Evolutionary conservation across 2,797 vertebrate species (phyloP), one percentile per base, ranked within the genome.

Genomic region (Clarias platycephalus): DNA sequence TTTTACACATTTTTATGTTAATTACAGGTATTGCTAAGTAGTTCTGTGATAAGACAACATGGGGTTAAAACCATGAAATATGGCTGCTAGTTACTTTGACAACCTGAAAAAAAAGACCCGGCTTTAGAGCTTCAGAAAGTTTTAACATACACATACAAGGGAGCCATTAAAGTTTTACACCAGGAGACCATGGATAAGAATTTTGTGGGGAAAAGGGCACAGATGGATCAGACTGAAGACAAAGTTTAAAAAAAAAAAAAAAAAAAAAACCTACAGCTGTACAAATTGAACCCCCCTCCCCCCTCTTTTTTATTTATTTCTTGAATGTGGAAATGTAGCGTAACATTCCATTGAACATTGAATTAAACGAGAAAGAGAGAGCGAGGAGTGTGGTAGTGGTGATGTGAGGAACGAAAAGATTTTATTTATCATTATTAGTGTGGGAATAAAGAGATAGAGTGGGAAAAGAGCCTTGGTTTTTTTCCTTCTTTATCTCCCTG

Each of bases 281-380:
- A 71, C 80, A 82, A 87, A 91, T 81, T 8, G 0, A 89, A 90
- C 89, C 92, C 91, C 93, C 91, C 90, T 64, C 80, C 66, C 75
- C 93, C 91, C 90, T 64, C 80, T 60, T 75, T 71, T 83, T 88
- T 88, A 91, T 93, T 94, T 95, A 93, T 94, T 94, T 95, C 93
- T 95, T 95, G 93, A 94, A 95, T 96, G 96, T 13, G 49, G 49
- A 53, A 53, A 13, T 3, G 12, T 13, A 53, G 49, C 49, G 12
- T 53, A 53, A 53, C 12, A 53, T 53, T 53, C 49, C 44, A 49
- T 49, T 49, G 44, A 49, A 49, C 44, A 10, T 49, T 49, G 44
- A 49, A 49, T 49, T 49, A 49, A 49, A 49, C 2, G 10, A 13
- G n/a, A n/a, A n/a, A n/a, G n/a, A n/a, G n/a, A 44, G 40, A 44